Evolutionary conservation across 1,140 invertebrate species (phyloP).

Genomic region (Cydia pomonella): DNA sequence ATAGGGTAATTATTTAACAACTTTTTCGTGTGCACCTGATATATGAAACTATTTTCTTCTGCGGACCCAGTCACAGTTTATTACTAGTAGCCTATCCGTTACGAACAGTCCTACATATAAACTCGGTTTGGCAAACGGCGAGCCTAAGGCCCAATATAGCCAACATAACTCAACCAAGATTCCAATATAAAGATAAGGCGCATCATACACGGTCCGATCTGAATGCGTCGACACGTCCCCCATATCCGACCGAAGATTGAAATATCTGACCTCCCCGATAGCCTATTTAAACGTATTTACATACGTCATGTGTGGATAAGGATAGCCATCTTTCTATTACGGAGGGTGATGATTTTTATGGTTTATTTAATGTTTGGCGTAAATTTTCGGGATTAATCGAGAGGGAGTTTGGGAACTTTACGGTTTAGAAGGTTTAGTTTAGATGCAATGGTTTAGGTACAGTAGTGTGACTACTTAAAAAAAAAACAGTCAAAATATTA

Average conservation of each 20-base stretch:
- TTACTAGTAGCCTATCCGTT: not conserved
- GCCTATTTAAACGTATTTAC: conserved; percentile 31
- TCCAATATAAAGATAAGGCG: conserved; percentile 65
- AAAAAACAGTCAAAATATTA: too few relatives aligned
- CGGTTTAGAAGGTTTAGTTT: not conserved
- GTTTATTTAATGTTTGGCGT: not conserved
- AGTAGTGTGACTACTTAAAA: too few relatives aligned
- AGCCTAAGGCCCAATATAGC: conserved; percentile 23
- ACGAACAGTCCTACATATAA: not conserved
- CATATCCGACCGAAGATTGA: conserved; percentile 70
- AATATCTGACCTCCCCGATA: conserved; percentile 59
- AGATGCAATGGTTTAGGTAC: not conserved
- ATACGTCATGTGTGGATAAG: conserved; percentile 26
- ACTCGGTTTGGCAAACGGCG: not conserved
- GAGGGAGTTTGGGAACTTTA: not conserved
- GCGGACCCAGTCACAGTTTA: not conserved
- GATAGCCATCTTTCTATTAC: conserved; percentile 30
- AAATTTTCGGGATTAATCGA: not conserved
- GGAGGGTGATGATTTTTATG: conserved; percentile 31
- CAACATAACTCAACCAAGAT: conserved; percentile 47
- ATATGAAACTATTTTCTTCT: too few relatives aligned
- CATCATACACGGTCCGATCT: conserved; percentile 54
- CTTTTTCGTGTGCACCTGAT: too few relatives aligned
- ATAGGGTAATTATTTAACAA: too few relatives aligned
- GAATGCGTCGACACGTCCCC: conserved; percentile 68